Evolutionary conservation across 2,888 invertebrate genomes (phyloP), one percentile per base, ranked within the genome.

Genomic region (Corbicula japonica): DNA sequence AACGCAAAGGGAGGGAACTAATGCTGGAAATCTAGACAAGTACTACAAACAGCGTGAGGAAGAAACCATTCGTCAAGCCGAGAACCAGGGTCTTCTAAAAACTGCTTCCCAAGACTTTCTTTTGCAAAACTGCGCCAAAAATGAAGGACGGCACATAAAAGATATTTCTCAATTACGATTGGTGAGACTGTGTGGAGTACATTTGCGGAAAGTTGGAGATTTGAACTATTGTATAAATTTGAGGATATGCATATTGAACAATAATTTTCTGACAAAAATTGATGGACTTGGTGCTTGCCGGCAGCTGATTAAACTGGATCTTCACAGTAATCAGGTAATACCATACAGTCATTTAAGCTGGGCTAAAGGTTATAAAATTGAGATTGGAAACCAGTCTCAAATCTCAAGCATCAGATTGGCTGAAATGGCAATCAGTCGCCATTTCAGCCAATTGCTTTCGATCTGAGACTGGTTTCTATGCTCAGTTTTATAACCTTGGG

Each of bases 291-390:
- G 80, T 21, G 65, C 85, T 21, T 93, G 93, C 83, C 76, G 83
- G 56, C 87, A 92, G 23, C 87, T 93, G 8, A 76, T 92, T 21
- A 92, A 91, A 76, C 83, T 93, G n/a, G 93, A 93, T 85, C 79
- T 93, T 18, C 91, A 91, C 78, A 81, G 88, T 28, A 92, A 92
- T 76, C 91, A 92, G 90, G 92, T 92, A 81, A 70, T n/a, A n/a
- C n/a, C n/a, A n/a, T n/a, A n/a, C n/a, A n/a, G n/a, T n/a, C n/a
- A n/a, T n/a, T n/a, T n/a, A n/a, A n/a, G n/a, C n/a, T n/a, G n/a
- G n/a, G n/a, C n/a, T n/a, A n/a, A n/a, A n/a, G n/a, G n/a, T n/a
- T n/a, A n/a, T n/a, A n/a, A n/a, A n/a, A n/a, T n/a, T n/a, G n/a
- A n/a, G n/a, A n/a, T n/a, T n/a, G n/a, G n/a, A n/a, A n/a, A n/a